phyloP scores from a whole-genome alignment of 1,140 invertebrate genomes.

The Thalassaphorura encarpata region DNA sequence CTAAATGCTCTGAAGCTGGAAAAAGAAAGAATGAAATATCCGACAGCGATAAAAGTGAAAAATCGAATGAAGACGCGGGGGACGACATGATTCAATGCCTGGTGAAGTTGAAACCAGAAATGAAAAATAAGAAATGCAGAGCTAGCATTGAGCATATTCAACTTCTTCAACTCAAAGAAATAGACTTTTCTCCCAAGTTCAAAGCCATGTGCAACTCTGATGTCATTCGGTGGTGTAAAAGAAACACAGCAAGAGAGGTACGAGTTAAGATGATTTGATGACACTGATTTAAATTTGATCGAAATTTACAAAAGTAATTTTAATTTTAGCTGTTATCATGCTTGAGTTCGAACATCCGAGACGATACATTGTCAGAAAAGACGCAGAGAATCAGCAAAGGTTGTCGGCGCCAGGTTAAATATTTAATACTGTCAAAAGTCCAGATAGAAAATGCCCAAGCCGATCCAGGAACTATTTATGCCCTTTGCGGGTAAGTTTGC shows the following conservation, averaged over 20 bases:
- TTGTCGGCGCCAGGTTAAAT: constrained; percentile 70
- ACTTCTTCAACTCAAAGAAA: constrained; percentile 84
- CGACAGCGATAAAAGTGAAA: too few species aligned
- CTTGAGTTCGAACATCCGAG: constrained; percentile 76
- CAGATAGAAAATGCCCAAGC: constrained; percentile 77
- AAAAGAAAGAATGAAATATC: constrained; percentile 56
- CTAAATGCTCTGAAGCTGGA: constrained; percentile 37
- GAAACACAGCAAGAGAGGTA: too few species aligned
- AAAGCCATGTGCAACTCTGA: constrained; percentile 82
- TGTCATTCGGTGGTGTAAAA: constrained; percentile 68
- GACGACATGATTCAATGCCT: constrained; percentile 84
- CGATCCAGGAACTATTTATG: constrained; percentile 64
- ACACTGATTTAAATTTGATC: too few species aligned
- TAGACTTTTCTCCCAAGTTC: constrained; percentile 89
- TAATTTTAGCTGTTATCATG: constrained; percentile 84
- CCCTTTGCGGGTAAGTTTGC: constrained; percentile 40
- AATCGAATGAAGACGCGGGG: constrained; percentile 38
- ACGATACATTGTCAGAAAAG: constrained; percentile 70
- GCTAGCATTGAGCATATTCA: constrained; percentile 91
- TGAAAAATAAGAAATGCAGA: constrained; percentile 67
- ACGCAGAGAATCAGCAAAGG: constrained; percentile 68
- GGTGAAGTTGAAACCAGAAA: constrained; percentile 82
- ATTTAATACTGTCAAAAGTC: constrained; percentile 42
- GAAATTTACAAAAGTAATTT: too few species aligned
- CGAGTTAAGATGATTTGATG: too few species aligned